Percentiles rank a stretch among this genome's conserved stretches.
Evolutionary conservation across 2,797 vertebrate genomes (phyloP).

Genomic region (Aldrovandia affinis): DNA sequence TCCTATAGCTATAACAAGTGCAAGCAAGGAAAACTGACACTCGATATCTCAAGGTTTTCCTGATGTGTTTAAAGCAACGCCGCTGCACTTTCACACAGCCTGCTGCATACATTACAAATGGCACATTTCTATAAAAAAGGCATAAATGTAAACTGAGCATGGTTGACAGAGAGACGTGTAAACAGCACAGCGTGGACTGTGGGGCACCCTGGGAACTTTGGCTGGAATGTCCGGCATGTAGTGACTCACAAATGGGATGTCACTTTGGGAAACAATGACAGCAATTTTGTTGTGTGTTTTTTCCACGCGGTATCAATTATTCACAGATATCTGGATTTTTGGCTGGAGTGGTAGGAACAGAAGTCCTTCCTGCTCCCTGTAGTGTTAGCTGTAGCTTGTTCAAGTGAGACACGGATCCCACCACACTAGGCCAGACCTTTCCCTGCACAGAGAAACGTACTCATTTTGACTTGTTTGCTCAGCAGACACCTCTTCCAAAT

Average conservation of each 20-base stretch:
- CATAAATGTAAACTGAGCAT: neutral
- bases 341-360: neutral
- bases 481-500: neutral
- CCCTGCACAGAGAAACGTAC: neutral
- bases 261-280: neutral
- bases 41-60: neutral
- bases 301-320: slow-evolving; percentile 8
- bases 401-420: neutral
- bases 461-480: neutral
- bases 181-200: neutral
- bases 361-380: neutral
- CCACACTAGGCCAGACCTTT: neutral
- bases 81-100: neutral
- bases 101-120: neutral
- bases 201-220: neutral
- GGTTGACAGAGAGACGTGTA: neutral
- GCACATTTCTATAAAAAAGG: neutral
- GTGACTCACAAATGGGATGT: neutral
- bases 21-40: neutral
- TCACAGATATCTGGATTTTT: neutral
- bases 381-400: neutral
- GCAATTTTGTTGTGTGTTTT: slow-evolving; percentile 6
- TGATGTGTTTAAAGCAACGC: neutral
- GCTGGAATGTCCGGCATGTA: neutral
- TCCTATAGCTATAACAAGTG: neutral